phyloP scores from a whole-genome alignment of 2,113 vertebrate species.

The Tautogolabrus adspersus region DNA sequence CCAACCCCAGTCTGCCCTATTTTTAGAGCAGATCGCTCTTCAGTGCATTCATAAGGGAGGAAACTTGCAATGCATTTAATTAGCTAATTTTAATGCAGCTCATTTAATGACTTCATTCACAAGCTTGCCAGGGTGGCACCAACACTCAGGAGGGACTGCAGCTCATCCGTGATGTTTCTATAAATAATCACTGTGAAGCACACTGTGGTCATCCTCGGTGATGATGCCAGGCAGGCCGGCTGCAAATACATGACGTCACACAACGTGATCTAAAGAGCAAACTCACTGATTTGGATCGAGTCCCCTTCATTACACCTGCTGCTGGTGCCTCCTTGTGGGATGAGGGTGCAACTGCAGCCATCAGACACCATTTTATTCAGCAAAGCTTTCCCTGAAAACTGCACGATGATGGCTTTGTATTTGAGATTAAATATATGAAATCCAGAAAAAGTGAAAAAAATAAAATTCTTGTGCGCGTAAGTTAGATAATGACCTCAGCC shows the following conservation, averaged over 20 bases:
- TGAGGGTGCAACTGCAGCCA: conserved; percentile 27
- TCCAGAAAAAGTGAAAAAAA: no score
- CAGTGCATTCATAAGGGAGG: background rate
- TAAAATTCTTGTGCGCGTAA: no score
- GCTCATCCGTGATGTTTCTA: background rate
- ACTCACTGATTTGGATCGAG: background rate
- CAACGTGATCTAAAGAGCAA: background rate
- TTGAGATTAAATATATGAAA: no score
- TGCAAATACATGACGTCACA: conserved; percentile 54
- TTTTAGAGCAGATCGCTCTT: background rate
- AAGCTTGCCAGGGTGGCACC: background rate
- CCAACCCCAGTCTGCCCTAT: background rate
- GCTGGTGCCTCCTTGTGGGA: conserved; percentile 63
- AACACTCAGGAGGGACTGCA: background rate
- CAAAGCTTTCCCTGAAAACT: background rate
- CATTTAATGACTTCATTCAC: conserved; percentile 17
- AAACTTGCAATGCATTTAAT: background rate
- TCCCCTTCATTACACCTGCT: background rate
- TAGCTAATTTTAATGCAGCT: conserved; percentile 9
- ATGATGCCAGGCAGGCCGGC: conserved; percentile 19
- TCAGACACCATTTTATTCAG: background rate
- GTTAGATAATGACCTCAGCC: no score
- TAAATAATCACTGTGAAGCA: conserved; percentile 20
- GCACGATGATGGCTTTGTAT: no score
- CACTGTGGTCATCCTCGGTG: background rate